A percentile compares a stretch with the other conserved stretches of the same genome.
phyloP scores from a whole-genome alignment of 2,797 vertebrate species.

The Halcyon smyrnensis region DNA sequence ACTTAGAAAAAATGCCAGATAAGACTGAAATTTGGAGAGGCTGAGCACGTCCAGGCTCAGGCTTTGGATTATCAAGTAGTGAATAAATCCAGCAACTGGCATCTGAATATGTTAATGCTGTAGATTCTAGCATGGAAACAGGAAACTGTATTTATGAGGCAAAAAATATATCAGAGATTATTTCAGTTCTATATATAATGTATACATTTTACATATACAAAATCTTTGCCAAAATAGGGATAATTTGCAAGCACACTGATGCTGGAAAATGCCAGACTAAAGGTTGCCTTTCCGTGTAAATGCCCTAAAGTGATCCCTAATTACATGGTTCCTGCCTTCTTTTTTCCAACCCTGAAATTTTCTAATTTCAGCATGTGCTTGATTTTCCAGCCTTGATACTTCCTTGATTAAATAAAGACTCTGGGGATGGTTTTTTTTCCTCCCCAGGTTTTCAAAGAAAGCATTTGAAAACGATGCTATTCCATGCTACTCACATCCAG shows the following conservation, averaged over 20 bases:
- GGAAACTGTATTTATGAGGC: slow-evolving; percentile 36
- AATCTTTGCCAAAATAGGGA: slow-evolving; percentile 46
- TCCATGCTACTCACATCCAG: neutral
- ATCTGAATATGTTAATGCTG: slow-evolving; percentile 31
- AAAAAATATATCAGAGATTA: slow-evolving; percentile 44
- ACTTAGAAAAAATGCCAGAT: slow-evolving; percentile 46
- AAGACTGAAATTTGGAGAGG: slow-evolving; percentile 53
- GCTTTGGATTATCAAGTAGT: slow-evolving; percentile 5
- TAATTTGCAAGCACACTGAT: slow-evolving; percentile 29
- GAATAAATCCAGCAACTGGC: slow-evolving; percentile 19
- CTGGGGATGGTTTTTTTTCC: neutral
- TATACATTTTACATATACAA: slow-evolving; percentile 33
- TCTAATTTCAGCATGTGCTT: neutral
- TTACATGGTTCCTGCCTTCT: neutral
- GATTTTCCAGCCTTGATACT: neutral
- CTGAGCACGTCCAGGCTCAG: neutral
- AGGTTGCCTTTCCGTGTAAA: slow-evolving; percentile 45
- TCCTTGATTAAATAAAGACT: neutral
- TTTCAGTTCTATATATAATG: slow-evolving; percentile 57
- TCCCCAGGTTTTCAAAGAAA: neutral
- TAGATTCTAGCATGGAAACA: slow-evolving; percentile 26
- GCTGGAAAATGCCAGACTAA: slow-evolving; percentile 66
- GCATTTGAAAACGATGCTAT: fast-evolving
- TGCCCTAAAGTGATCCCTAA: slow-evolving; percentile 32
- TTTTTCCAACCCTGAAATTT: neutral